phyloP scores from a whole-genome alignment of 2,113 vertebrate genomes.

The Tonatia bakeri region DNA sequence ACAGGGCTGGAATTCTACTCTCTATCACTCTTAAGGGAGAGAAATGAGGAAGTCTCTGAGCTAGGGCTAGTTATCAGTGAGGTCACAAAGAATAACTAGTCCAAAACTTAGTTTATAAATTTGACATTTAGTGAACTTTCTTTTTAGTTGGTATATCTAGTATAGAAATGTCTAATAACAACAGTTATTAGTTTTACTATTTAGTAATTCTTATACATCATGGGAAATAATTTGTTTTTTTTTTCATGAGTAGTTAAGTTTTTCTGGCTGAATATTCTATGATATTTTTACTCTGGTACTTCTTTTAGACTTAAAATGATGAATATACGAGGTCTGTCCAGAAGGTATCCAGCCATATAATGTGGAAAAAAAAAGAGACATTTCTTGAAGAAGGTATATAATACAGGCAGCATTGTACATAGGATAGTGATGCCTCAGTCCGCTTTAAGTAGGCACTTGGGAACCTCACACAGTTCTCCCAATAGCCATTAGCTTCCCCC shows the following conservation, averaged over 20 bases:
- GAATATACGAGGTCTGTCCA: too few relatives aligned
- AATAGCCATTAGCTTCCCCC: too few relatives aligned
- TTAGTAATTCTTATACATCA: not conserved
- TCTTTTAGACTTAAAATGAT: not conserved
- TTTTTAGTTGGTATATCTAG: not conserved
- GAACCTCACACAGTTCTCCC: too few relatives aligned
- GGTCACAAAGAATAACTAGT: not conserved
- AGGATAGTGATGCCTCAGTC: too few relatives aligned
- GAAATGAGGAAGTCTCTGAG: not conserved
- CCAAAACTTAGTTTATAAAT: not conserved
- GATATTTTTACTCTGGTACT: not conserved
- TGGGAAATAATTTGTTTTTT: not conserved
- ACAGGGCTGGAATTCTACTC: not conserved
- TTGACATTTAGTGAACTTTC: not conserved
- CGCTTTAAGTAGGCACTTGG: too few relatives aligned
- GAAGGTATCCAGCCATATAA: too few relatives aligned
- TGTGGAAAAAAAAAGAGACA: too few relatives aligned
- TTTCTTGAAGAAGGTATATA: too few relatives aligned
- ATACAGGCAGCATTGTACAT: too few relatives aligned
- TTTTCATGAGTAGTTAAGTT: not conserved
- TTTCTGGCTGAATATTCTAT: conserved; percentile 29
- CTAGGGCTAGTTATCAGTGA: not conserved
- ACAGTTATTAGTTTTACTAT: not conserved
- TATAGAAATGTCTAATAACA: not conserved
- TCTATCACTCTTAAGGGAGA: not conserved